Base-by-base conservation (phyloP, 2,797 vertebrate species). In the Alcedo quadribrachys region DNA sequence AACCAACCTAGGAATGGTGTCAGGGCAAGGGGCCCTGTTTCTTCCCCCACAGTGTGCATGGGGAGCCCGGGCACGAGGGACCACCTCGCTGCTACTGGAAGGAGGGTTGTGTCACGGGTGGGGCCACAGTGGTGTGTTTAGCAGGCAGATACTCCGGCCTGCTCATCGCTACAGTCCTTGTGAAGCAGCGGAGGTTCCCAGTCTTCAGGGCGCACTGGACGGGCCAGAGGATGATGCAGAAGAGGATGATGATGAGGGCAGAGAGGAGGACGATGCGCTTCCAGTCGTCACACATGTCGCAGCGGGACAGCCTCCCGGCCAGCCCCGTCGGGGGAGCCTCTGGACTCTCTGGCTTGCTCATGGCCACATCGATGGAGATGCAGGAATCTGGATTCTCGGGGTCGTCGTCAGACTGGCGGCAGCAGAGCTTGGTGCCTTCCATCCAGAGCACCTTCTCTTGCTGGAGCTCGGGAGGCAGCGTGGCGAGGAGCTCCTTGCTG, bases 361-460 rank as follows among this genome's bases (percentile, higher is more conserved):
- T 97, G 40, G 98, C 98, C 8, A 99, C 98, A 7, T 99, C 98
- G 16, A 99, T 97, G 75, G 98, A 98, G 89, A 99, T 79, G 55
- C 98, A 99, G 4, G 98, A 87, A 6, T 98, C 94, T 0, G 86
- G 58, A 2, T 85, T 45, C 4, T 88, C 91, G 0, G 97, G 87
- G 3, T 97, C 95, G 0, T 60, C 78, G 0, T 96, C 78, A 0
- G 89, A 19, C 2, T 92, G 90, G 6, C 98, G 97, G 96, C 98
- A 99, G 97, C 98, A 99, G 27, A 99, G 97, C 93, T 98, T 98
- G 80, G 98, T 98, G 6, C 99, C 99, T 2, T 99, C 99, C 95
- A 99, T 97, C 99, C 99, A 99, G 35, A 99, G 98, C 0, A 96
- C 76, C 94, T 98, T 98, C 93, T 98, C 99, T 2, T 75, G 97